Evolutionary conservation across 2,797 vertebrate genomes (phyloP).

Genomic region (Artibeus lituratus): DNA sequence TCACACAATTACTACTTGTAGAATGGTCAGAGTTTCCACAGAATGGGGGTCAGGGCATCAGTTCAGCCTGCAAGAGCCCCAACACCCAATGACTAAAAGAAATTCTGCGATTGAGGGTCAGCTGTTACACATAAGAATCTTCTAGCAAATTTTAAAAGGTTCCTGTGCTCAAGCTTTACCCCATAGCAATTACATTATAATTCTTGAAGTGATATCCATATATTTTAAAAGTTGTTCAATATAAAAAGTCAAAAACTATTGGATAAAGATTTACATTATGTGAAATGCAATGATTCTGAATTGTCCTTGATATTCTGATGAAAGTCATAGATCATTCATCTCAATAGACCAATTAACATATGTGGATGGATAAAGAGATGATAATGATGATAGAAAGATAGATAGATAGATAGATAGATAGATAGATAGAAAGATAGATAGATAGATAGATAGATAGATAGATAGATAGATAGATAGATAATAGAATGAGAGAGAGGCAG

Average conservation of each 20-base stretch:
- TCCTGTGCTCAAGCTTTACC: background rate
- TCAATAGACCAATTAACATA: background rate
- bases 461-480: background rate
- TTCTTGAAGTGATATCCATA: background rate
- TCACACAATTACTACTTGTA: background rate
- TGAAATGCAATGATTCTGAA: background rate
- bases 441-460: background rate
- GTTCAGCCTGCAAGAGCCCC: background rate
- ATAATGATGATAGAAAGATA: background rate
- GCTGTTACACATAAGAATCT: background rate
- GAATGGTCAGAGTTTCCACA: background rate
- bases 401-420: background rate
- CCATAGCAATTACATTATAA: background rate
- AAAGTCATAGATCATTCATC: background rate
- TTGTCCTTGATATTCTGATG: background rate
- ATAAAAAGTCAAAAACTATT: background rate
- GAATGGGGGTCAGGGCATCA: background rate
- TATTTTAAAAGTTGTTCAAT: background rate
- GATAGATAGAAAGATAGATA: background rate
- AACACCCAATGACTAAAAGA: background rate
- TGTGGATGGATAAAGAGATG: background rate
- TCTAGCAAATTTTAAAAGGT: background rate
- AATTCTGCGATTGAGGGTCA: background rate
- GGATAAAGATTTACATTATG: background rate
- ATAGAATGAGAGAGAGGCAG: background rate